Evolutionary conservation across 2,888 invertebrate species (phyloP), one percentile per base, ranked within the genome.

Genomic region (Nephrocerus scutellatus): DNA sequence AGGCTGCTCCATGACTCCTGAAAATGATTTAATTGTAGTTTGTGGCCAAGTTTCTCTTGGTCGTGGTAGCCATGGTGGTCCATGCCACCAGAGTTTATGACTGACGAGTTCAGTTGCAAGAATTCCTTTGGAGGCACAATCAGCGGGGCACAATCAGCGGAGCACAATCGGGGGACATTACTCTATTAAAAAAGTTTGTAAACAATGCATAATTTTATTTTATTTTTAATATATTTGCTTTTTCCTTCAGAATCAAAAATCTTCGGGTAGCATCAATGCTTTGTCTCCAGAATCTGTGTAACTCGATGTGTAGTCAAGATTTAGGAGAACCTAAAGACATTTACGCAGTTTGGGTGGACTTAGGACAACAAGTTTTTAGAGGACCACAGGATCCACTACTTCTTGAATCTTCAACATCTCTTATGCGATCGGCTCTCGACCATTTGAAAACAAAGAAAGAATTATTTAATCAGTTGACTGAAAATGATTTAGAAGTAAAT

Each of bases 381-480:
- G 71, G 70, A 19, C 55, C 62, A 14, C 67, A 71, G 30, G 73
- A 76, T 50, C 52, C 66, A 1, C 68, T 74, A 28, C 60, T 82
- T 13, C 54, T 81, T 26, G 85, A 84, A 58, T 80, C 84, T 1
- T 75, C 79, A 3, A 82, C 83, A 1, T 77, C 82, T 4, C 77
- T 82, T 1, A 79, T 85, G 80, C 73, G 84, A 50, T 80, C 84
- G n/a, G 74, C 80, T 2, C 64, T 84, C 26, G 79, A 81, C 54
- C 79, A 79, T 66, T 71, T 84, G 31, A 77, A 77, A 48, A 63
- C 70, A 15, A 59, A 61, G 3, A 62, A 67, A 30, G 62, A 65
- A 5, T 63, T 75, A 26, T 79, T 79, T 47, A 70, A 67, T 49
- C 71, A 75, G 50, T 66, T 79, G 53, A 73, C 73, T 6, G 53